Percentiles rank a stretch among this genome's conserved stretches.
phyloP scores from a whole-genome alignment of 2,888 invertebrate species.

The Leucozona laternaria region DNA sequence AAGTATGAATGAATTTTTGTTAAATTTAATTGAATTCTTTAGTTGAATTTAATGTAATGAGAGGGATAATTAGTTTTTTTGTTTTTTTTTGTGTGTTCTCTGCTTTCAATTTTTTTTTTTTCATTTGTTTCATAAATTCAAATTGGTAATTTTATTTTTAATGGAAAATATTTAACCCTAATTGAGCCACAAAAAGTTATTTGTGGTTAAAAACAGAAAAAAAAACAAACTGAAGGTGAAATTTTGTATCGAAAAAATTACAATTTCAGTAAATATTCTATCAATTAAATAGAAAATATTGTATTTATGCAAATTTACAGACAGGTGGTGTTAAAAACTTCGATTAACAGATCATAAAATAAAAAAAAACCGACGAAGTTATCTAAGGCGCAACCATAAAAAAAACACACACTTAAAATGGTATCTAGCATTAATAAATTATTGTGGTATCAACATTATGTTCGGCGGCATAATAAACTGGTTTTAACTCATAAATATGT shows the following conservation, averaged over 20 bases:
- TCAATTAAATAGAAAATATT: constrained; percentile 18
- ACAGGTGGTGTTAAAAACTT: constrained; percentile 22
- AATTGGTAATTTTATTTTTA: not conserved
- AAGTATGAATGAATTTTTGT: constrained; percentile 22
- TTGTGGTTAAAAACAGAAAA: not conserved
- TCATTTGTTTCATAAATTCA: not conserved
- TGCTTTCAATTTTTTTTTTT: not conserved
- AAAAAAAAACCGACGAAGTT: not conserved
- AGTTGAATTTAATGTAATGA: constrained; percentile 12
- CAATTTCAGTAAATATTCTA: constrained; percentile 4
- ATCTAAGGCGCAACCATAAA: constrained; percentile 21
- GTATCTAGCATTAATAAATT: constrained; percentile 19
- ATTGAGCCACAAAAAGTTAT: not conserved
- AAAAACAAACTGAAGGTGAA: not conserved
- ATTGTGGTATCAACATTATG: constrained; percentile 29
- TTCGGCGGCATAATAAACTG: constrained; percentile 40
- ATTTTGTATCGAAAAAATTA: constrained; percentile 3
- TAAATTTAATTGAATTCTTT: constrained; percentile 55
- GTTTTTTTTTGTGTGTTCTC: not conserved
- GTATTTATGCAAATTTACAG: constrained; percentile 8
- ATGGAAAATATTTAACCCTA: not conserved
- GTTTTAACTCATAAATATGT: constrained; percentile 18
- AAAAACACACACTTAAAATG: constrained; percentile 36
- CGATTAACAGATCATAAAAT: constrained; percentile 30
- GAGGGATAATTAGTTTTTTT: not conserved